These are phyloP conservation scores for Spodoptera exigua DNA, from an alignment of 2,888 invertebrate species.

Conservation along the genomic window DNA sequence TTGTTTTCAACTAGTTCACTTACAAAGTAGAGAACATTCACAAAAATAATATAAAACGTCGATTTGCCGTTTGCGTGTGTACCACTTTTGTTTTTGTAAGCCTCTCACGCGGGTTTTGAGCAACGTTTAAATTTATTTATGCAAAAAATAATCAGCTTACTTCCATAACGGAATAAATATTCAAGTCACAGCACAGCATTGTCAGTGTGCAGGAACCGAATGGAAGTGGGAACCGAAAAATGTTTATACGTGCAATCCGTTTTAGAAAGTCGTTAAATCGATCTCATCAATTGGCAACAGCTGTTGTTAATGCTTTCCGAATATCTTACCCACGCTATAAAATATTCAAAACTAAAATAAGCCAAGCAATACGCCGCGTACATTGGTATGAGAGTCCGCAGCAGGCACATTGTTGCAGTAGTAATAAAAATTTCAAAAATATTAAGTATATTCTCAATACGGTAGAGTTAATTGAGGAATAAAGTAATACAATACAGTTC, in stretches of 20 bases:
- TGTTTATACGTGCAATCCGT: slow-evolving; percentile 43
- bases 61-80: slow-evolving; percentile 20
- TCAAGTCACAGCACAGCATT: slow-evolving; percentile 27
- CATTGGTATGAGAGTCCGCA: too few relatives aligned
- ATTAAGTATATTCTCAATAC: not conserved
- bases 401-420: slow-evolving; percentile 20
- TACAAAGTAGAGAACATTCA: not conserved
- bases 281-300: slow-evolving; percentile 50
- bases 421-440: not conserved
- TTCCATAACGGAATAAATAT: slow-evolving; percentile 33
- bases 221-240: slow-evolving; percentile 28
- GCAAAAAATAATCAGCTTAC: slow-evolving; percentile 25
- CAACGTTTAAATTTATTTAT: slow-evolving; percentile 22
- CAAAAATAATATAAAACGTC: slow-evolving; percentile 15
- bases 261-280: slow-evolving; percentile 55
- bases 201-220: slow-evolving; percentile 25
- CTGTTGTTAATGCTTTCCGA: slow-evolving; percentile 37
- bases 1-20: too few relatives aligned
- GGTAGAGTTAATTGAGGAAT: not conserved
- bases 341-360: slow-evolving; percentile 42
- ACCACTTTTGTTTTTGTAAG: slow-evolving; percentile 30
- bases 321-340: slow-evolving; percentile 45
- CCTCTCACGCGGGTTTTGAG: slow-evolving; percentile 13
- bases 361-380: slow-evolving; percentile 20
- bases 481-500: slow-evolving; percentile 14